A percentile compares a stretch with the other conserved stretches of the same genome.
Conservation (phyloP, 2,888 invertebrate species). For the Drosophila subquinaria region DNA sequence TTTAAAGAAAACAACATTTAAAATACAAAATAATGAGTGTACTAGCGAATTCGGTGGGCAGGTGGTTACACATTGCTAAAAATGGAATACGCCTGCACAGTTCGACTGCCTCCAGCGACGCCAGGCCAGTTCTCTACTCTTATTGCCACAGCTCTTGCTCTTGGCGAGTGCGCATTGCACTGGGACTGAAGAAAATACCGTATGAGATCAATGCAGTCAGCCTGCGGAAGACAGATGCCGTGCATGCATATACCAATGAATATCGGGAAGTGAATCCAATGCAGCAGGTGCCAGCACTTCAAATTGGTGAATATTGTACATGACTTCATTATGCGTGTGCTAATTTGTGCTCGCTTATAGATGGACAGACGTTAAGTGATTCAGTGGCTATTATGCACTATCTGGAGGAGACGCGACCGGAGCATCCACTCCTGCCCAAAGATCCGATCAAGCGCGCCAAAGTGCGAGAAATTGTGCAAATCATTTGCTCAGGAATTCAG, state of each 20-base stretch:
- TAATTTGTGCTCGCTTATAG: conserved; percentile 83
- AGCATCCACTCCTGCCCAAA: conserved; percentile 93
- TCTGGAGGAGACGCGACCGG: conserved; percentile 95
- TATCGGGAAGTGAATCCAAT: conserved; percentile 96
- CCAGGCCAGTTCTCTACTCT: conserved; percentile 92
- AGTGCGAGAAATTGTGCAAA: conserved; percentile 96
- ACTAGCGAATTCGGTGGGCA: background rate
- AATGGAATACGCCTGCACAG: background rate
- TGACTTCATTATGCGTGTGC: fast-evolving
- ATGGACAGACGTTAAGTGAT: conserved; percentile 90
- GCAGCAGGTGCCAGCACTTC: conserved; percentile 96
- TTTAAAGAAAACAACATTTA: too few species aligned
- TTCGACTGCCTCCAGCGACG: background rate
- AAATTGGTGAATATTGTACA: conserved; percentile 88
- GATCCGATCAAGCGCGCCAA: conserved; percentile 95
- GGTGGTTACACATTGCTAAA: background rate
- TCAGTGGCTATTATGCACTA: conserved; percentile 97
- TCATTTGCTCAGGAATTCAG: conserved; percentile 97
- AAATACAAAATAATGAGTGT: background rate
- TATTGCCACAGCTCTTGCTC: conserved; percentile 97
- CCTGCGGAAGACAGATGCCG: conserved; percentile 92
- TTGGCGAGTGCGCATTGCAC: conserved; percentile 96
- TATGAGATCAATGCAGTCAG: conserved; percentile 95
- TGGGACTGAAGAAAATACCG: conserved; percentile 96
- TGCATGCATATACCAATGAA: conserved; percentile 92